Percentiles rank a stretch among this genome's conserved stretches.
Evolutionary conservation across 1,140 invertebrate species (phyloP).

Genomic region (Bombyx mandarina): DNA sequence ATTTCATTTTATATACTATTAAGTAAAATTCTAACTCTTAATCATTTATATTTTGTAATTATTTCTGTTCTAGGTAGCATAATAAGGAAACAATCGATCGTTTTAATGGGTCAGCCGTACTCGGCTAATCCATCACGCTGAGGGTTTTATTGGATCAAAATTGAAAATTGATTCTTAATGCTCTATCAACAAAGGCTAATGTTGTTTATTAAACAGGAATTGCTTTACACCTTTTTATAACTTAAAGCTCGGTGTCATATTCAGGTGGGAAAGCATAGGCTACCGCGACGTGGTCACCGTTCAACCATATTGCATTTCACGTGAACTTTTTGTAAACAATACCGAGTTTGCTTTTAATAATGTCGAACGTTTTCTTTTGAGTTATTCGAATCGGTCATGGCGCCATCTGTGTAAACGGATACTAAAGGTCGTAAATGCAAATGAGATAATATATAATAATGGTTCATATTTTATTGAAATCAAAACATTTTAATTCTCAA

Average conservation of each 20-base stretch:
- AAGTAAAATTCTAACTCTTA: conserved; percentile 4
- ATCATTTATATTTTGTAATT: conserved; percentile 32
- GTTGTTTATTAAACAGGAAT: conserved; percentile 21
- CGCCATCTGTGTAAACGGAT: conserved; percentile 7
- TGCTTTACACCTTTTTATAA: conserved; percentile 32
- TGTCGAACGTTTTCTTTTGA: conserved; percentile 12
- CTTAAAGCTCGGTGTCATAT: conserved; percentile 50
- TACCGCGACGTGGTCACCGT: conserved; percentile 57
- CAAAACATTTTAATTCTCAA: too few relatives aligned
- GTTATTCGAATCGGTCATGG: conserved; percentile 13
- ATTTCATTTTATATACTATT: conserved; percentile 1
- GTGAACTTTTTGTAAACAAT: conserved; percentile 46
- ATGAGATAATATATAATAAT: conserved; percentile 3
- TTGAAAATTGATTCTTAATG: conserved; percentile 46
- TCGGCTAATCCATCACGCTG: conserved; percentile 54
- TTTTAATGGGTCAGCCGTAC: conserved; percentile 67
- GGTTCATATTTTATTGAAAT: too few relatives aligned
- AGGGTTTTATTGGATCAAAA: conserved; percentile 35
- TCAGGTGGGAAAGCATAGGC: conserved; percentile 67
- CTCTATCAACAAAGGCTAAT: conserved; percentile 25
- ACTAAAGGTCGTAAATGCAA: conserved; percentile 8
- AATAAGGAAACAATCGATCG: conserved; percentile 70
- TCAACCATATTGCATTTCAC: conserved; percentile 60
- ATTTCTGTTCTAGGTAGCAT: conserved; percentile 31
- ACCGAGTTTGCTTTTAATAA: conserved; percentile 22